phyloP scores from a whole-genome alignment of 2,888 invertebrate genomes.

The Sipunculus nudus region DNA sequence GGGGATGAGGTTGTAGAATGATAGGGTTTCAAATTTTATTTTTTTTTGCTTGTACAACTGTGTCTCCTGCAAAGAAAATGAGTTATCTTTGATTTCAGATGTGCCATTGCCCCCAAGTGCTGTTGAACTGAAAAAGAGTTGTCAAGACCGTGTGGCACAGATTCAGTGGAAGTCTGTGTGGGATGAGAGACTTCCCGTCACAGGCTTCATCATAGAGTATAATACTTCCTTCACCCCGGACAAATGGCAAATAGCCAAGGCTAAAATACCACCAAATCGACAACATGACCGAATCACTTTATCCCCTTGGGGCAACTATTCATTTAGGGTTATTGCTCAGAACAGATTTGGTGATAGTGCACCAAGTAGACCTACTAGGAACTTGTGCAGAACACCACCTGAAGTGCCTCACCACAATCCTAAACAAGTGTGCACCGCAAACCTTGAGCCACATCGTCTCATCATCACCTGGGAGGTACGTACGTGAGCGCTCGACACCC shows the following conservation, averaged over 20 bases:
- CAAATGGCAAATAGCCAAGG: conserved; percentile 34
- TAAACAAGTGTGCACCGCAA: conserved; percentile 33
- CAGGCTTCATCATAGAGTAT: conserved; percentile 41
- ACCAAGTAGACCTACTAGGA: conserved; percentile 25
- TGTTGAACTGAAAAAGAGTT: conserved; percentile 30
- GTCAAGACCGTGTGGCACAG: conserved; percentile 36
- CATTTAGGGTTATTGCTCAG: conserved; percentile 37
- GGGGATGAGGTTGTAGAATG: no score
- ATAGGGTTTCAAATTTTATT: no score
- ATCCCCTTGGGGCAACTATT: conserved; percentile 44
- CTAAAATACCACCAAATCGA: conserved; percentile 27
- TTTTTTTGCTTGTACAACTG: no score
- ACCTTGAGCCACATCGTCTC: conserved; percentile 31
- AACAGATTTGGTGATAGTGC: conserved; percentile 30
- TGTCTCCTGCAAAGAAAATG: no score
- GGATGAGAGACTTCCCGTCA: conserved; percentile 40
- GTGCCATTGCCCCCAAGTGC: conserved; percentile 41
- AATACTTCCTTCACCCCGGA: conserved; percentile 41
- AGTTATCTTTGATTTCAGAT: conserved; percentile 27
- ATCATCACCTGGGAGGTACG: conserved; percentile 35
- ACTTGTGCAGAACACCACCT: conserved; percentile 27
- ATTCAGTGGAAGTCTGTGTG: conserved; percentile 34
- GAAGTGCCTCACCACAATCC: conserved; percentile 42
- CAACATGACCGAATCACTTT: conserved; percentile 39
- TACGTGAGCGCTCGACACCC: no score